These are phyloP conservation scores for Chrosomus eos DNA, from an alignment of 2,797 vertebrate genomes.

Conservation along the genomic window DNA sequence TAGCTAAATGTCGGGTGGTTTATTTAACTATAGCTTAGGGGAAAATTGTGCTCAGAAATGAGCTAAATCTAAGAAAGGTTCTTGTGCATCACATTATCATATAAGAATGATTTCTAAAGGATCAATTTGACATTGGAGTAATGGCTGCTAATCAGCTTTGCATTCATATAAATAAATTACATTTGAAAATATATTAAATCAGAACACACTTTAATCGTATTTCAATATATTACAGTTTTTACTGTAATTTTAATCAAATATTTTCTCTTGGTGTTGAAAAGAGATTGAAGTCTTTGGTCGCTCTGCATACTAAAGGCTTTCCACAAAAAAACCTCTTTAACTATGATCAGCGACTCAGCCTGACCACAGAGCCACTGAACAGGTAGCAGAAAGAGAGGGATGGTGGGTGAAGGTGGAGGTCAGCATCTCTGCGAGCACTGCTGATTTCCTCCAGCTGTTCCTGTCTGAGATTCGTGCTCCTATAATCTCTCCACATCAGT, in stretches of 20 bases:
- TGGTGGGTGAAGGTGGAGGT: constrained; percentile 20
- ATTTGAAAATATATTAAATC: neutral
- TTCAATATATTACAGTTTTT: neutral
- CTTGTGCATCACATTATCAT: neutral
- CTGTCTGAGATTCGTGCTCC: constrained; percentile 34
- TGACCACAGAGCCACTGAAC: constrained; percentile 16
- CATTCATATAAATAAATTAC: neutral
- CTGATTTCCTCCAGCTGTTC: constrained; percentile 53
- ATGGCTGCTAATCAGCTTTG: neutral
- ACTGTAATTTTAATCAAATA: neutral
- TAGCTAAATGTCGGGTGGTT: neutral
- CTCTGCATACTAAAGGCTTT: neutral
- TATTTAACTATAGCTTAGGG: neutral
- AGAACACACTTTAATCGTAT: neutral
- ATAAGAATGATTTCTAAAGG: neutral
- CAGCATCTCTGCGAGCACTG: constrained; percentile 32
- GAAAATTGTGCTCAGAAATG: neutral
- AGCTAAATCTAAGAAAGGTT: neutral
- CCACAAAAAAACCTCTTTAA: neutral
- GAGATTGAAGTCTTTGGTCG: neutral
- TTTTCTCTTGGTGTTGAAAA: neutral
- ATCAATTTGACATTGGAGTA: neutral
- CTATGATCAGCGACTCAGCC: neutral
- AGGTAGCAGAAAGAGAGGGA: constrained; percentile 33
- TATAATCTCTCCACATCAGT: constrained; percentile 38